phyloP scores from a whole-genome alignment of 2,797 vertebrate species.

The Acanthornis magna region DNA sequence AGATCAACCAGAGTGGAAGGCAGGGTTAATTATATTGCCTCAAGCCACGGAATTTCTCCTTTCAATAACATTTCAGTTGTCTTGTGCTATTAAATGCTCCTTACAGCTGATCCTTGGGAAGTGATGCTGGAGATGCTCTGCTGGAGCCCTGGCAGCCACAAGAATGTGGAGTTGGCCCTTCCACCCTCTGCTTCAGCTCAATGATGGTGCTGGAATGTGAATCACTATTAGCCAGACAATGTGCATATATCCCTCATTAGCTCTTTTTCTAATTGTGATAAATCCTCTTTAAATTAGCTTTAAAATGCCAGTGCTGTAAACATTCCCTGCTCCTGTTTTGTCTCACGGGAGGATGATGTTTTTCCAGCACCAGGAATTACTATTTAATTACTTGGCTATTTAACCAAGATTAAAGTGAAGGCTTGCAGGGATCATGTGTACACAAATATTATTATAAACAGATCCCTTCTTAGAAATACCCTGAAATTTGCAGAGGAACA shows the following conservation, averaged over 20 bases:
- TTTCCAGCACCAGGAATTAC: conserved; percentile 41
- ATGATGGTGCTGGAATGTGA: neutral
- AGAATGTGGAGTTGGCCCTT: neutral
- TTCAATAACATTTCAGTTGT: neutral
- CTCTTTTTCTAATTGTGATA: conserved; percentile 43
- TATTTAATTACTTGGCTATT: conserved; percentile 62
- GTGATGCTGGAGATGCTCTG: neutral
- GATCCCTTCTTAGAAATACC: conserved; percentile 41
- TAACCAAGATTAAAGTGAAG: conserved; percentile 61
- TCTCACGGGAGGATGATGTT: neutral
- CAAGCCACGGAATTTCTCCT: neutral
- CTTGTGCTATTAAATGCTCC: neutral
- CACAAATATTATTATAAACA: conserved; percentile 41
- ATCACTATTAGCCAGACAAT: neutral
- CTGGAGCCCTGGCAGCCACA: neutral
- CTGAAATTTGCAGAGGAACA: conserved; percentile 49
- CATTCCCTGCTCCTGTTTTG: neutral
- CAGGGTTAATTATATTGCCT: neutral
- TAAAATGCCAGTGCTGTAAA: neutral
- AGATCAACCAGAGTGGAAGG: neutral
- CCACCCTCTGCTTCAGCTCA: neutral
- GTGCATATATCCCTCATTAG: neutral
- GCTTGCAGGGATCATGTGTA: conserved; percentile 39
- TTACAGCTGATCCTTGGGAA: neutral
- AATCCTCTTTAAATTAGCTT: conserved; percentile 50